phyloP scores from a whole-genome alignment of 1,140 invertebrate species.

The Venturia canescens region DNA sequence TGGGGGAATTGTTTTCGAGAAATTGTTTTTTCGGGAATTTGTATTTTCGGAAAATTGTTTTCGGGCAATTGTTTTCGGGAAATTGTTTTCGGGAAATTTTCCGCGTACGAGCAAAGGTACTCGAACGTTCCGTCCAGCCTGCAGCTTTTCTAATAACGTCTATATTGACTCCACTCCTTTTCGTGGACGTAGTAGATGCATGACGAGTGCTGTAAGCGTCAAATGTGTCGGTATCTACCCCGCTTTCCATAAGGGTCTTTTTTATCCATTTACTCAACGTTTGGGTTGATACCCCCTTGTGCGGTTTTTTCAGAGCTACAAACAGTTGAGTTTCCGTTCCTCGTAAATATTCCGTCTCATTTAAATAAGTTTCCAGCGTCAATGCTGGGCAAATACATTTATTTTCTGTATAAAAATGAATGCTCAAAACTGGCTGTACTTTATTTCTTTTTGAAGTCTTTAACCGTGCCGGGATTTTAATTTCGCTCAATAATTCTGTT shows the following conservation, averaged over 20 bases:
- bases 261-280: slow-evolving; percentile 58
- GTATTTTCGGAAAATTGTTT: no score
- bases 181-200: slow-evolving; percentile 55
- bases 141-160: slow-evolving; percentile 53
- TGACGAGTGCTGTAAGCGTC: slow-evolving; percentile 58
- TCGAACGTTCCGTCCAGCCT: slow-evolving; percentile 55
- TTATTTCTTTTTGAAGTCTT: slow-evolving; percentile 47
- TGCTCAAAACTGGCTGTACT: slow-evolving; percentile 30
- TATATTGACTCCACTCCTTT: slow-evolving; percentile 50
- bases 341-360: slow-evolving; percentile 31
- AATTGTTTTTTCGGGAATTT: no score
- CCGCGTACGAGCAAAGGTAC: slow-evolving; percentile 20
- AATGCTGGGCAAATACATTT: slow-evolving; percentile 38
- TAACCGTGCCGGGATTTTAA: slow-evolving; percentile 25
- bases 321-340: slow-evolving; percentile 37
- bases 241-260: slow-evolving; percentile 44
- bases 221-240: slow-evolving; percentile 54
- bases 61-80: no score
- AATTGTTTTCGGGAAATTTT: no score
- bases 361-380: slow-evolving; percentile 41
- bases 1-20: no score
- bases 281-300: slow-evolving; percentile 52
- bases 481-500: no score
- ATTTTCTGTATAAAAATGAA: slow-evolving; percentile 33
- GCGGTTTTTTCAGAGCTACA: slow-evolving; percentile 54